Percentiles rank a stretch among this genome's conserved stretches.
Evolutionary conservation across 1,140 invertebrate genomes (phyloP).

Genomic region (Chironomus striatipennis): DNA sequence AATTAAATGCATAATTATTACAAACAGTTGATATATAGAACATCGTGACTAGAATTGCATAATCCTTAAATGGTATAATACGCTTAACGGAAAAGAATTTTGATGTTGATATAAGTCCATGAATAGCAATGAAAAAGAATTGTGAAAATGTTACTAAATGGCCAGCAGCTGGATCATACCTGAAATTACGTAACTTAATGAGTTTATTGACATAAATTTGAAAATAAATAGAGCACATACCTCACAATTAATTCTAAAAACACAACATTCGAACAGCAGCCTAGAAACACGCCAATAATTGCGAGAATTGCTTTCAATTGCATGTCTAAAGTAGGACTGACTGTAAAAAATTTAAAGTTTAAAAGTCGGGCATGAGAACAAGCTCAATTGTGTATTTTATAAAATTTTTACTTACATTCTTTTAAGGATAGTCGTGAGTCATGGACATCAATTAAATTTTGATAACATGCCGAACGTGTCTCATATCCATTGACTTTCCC

Average conservation of each 20-base stretch:
- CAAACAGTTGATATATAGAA: conserved; percentile 89
- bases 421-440: too few species aligned
- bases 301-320: conserved; percentile 55
- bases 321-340: conserved; percentile 33
- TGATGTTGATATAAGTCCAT: conserved; percentile 83
- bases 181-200: conserved; percentile 40
- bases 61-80: conserved; percentile 67
- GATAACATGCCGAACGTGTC: too few species aligned
- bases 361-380: too few species aligned
- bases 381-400: too few species aligned
- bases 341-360: neutral
- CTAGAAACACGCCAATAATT: conserved; percentile 72
- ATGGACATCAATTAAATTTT: too few species aligned
- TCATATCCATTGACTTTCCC: too few species aligned
- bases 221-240: conserved; percentile 42
- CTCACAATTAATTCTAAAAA: conserved; percentile 83
- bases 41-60: conserved; percentile 74
- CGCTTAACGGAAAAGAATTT: conserved; percentile 72
- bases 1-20: conserved; percentile 95
- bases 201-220: neutral
- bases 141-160: conserved; percentile 91
- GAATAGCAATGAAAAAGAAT: conserved; percentile 81
- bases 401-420: too few species aligned
- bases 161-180: conserved; percentile 81
- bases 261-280: conserved; percentile 87